Conservation (phyloP, 1,140 invertebrate genomes). For the Listronotus bonariensis region DNA sequence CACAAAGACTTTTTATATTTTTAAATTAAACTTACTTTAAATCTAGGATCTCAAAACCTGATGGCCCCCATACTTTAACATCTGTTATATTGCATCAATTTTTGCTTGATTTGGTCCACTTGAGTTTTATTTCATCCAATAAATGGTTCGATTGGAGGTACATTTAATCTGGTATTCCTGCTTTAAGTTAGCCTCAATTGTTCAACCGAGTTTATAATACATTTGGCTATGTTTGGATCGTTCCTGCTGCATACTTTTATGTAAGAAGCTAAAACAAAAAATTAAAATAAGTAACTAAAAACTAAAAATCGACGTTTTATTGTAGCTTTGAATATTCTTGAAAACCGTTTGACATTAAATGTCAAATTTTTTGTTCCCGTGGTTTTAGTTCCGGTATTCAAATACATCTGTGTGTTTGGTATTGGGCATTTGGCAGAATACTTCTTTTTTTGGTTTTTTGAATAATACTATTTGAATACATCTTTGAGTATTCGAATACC, state of each 20-base stretch:
- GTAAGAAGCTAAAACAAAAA: conserved; percentile 67
- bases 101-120: conserved; percentile 43
- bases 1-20: background rate
- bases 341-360: no score
- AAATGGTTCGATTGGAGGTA: conserved; percentile 67
- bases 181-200: conserved; percentile 62
- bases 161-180: conserved; percentile 69
- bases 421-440: no score
- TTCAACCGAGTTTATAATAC: conserved; percentile 68
- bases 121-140: conserved; percentile 59
- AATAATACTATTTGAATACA: no score
- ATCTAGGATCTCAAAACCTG: conserved; percentile 45
- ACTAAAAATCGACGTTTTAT: no score
- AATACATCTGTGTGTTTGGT: no score
- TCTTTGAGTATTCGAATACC: no score
- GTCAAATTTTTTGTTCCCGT: no score
- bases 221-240: conserved; percentile 66
- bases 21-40: conserved; percentile 39
- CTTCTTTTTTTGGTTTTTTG: no score
- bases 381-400: no score
- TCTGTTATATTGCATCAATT: conserved; percentile 51
- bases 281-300: no score
- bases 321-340: no score
- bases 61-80: conserved; percentile 47
- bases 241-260: conserved; percentile 68